Evolutionary conservation across 2,888 invertebrate species (phyloP).

Genomic region (Cephus pygmeus): DNA sequence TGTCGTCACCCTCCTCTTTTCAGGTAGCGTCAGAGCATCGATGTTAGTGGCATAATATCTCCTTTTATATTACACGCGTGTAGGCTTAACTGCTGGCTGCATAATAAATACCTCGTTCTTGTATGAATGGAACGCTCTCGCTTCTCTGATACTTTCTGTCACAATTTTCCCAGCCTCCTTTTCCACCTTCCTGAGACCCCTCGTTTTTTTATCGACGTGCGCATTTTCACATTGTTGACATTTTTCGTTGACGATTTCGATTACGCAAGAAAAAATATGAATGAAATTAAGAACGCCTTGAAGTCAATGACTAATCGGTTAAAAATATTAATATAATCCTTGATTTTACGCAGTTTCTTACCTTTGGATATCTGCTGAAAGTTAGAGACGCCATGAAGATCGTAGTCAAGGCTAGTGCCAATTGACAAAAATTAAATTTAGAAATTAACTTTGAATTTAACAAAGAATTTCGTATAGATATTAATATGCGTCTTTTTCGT

Average conservation of each 20-base stretch:
- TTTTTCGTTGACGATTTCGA: background rate
- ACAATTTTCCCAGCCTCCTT: background rate
- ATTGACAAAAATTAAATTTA: background rate
- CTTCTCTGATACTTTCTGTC: background rate
- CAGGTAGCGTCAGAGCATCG: conserved; percentile 32
- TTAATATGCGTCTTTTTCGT: background rate
- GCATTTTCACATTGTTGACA: background rate
- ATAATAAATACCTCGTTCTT: conserved; percentile 31
- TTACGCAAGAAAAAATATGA: background rate
- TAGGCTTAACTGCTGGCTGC: conserved; percentile 40
- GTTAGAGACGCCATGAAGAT: no score
- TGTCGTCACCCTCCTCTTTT: conserved; percentile 34
- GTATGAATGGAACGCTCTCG: conserved; percentile 39
- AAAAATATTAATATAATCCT: background rate
- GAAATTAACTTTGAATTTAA: background rate
- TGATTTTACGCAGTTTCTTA: background rate
- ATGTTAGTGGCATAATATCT: conserved; percentile 41
- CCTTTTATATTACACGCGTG: conserved; percentile 49
- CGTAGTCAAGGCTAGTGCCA: background rate
- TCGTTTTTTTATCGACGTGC: conserved; percentile 7
- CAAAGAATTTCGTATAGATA: background rate
- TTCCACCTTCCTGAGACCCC: conserved; percentile 25
- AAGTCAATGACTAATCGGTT: background rate
- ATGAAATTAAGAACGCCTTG: background rate
- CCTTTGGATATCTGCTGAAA: background rate